Base-by-base conservation (phyloP, 2,888 invertebrate genomes). In the Coelinius sp. region DNA sequence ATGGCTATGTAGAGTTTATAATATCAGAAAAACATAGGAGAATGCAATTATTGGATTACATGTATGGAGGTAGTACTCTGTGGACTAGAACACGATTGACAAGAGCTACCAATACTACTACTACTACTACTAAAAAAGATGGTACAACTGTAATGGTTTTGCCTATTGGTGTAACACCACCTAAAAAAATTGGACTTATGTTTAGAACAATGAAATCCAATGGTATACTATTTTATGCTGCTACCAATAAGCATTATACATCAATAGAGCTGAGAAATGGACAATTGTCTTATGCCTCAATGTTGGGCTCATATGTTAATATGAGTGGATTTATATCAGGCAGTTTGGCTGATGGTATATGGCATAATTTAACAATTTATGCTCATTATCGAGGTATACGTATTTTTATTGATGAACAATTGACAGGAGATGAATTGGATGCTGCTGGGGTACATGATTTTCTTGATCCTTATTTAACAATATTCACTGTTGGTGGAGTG, bases 391-490 rank as follows among this genome's bases (percentile, higher is more conserved):
- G 94, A 73, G 93, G 92, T 6, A 89, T 97, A 38, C 91, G 93
- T 72, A 85, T 97, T 20, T 88, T 94, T 46, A 89, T 97, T 2
- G 95, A 97, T 84, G 91, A 90, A 22, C 88, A 88, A 31, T 90
- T 92, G 76, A 91, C 94, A 0, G 96, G 96, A 0, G 96, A 97
- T 83, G 96, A 96, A 85, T 89, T 97, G 3, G 96, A 97, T 83
- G 90, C 94, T 0, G 94, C 93, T 12, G 94, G 95, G 2, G 94
- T 96, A 0, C 97, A 97, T 84, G 96, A 97, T 84, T 97, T 97
- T 84, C 90, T 97, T 38, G 97, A 97, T 87, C 96, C 97, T 0
- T 96, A 97, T 83, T 89, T 98, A 64, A 94, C 94, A 0, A 90
- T 92, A 3, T 88, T 98, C 68, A 93, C 94, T 1, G 88, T 98